phyloP scores from a whole-genome alignment of 2,888 invertebrate genomes.

The Acanthacorydalis orientalis region DNA sequence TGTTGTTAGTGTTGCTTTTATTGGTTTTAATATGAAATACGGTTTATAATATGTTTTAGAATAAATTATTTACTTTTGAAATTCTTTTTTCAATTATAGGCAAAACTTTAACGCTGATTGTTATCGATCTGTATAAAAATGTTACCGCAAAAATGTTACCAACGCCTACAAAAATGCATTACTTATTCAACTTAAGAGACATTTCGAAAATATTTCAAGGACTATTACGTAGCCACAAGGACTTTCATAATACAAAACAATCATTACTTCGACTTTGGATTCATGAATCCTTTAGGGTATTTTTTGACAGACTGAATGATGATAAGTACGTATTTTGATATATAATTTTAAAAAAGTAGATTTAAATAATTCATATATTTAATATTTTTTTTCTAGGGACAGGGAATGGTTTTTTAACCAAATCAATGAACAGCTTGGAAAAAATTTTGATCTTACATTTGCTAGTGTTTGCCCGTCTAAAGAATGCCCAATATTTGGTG shows the following conservation, averaged over 20 bases:
- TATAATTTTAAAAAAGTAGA: background rate
- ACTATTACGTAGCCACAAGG: constrained; percentile 56
- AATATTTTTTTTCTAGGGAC: constrained; percentile 35
- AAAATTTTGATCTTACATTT: constrained; percentile 63
- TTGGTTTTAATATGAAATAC: no score
- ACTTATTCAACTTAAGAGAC: constrained; percentile 75
- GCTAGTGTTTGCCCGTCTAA: constrained; percentile 60
- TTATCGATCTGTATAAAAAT: constrained; percentile 60
- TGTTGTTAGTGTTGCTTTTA: no score
- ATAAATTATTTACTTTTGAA: no score
- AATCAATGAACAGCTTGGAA: constrained; percentile 57
- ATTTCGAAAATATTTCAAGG: constrained; percentile 79
- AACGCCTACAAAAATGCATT: constrained; percentile 79
- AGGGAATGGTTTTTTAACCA: constrained; percentile 57
- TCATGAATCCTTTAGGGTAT: constrained; percentile 73
- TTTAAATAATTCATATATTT: background rate
- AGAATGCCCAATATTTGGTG: constrained; percentile 53
- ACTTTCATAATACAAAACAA: constrained; percentile 54
- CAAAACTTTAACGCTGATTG: constrained; percentile 50
- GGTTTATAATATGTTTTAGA: no score
- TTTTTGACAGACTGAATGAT: constrained; percentile 67
- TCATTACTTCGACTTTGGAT: constrained; percentile 68
- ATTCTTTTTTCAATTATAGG: constrained; percentile 20
- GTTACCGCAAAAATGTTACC: constrained; percentile 62
- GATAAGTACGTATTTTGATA: constrained; percentile 36